phyloP scores from a whole-genome alignment of 2,797 vertebrate genomes.

The Triplophysa bombifrons region DNA sequence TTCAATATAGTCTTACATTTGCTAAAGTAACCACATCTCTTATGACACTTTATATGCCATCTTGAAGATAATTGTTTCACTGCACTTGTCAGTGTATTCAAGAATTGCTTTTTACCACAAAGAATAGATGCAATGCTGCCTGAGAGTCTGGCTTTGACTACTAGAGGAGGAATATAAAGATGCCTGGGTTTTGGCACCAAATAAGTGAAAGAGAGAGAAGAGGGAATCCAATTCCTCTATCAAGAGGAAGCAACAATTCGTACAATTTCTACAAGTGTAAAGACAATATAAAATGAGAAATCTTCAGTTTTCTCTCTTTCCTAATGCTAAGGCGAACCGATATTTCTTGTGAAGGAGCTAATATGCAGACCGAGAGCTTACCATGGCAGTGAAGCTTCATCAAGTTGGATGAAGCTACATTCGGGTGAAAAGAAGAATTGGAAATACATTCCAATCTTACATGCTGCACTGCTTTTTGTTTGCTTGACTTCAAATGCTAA shows the following conservation, averaged over 20 bases:
- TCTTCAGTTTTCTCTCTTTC: slow-evolving; percentile 55
- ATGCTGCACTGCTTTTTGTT: slow-evolving; percentile 51
- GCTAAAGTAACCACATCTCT: not conserved
- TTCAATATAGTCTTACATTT: not conserved
- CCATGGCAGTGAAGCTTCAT: slow-evolving; percentile 63
- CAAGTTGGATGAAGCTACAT: slow-evolving; percentile 51
- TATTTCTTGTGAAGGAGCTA: slow-evolving; percentile 54
- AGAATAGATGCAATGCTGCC: not conserved
- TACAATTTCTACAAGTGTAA: slow-evolving; percentile 59
- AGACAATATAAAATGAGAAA: slow-evolving; percentile 55
- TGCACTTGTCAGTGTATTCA: not conserved
- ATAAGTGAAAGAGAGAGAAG: slow-evolving; percentile 27
- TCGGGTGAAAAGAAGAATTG: too few relatives aligned
- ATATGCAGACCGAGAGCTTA: slow-evolving; percentile 57
- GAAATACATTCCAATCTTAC: slow-evolving; percentile 33
- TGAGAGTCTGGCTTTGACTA: not conserved
- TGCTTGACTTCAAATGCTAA: not conserved
- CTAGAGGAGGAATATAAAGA: not conserved
- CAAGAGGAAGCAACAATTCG: slow-evolving; percentile 58
- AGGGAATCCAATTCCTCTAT: slow-evolving; percentile 47
- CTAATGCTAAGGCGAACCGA: slow-evolving; percentile 54
- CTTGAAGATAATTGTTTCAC: not conserved
- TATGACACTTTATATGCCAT: not conserved
- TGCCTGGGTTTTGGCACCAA: not conserved
- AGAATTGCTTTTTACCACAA: not conserved